These are phyloP conservation scores for Asobara japonica DNA, from an alignment of 1,140 invertebrate genomes.

Conservation along the genomic window DNA sequence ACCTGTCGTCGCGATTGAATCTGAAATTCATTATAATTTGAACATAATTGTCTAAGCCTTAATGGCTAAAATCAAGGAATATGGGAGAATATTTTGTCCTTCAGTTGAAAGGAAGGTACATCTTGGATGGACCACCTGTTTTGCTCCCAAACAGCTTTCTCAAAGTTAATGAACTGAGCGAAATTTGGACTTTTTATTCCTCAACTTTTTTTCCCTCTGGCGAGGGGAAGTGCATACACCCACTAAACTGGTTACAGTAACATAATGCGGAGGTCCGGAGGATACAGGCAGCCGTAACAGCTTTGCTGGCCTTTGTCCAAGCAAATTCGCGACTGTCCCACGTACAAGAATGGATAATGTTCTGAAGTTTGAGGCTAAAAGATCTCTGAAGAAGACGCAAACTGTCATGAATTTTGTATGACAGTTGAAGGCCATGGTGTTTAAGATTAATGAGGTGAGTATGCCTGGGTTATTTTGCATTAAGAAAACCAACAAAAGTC, in stretches of 20 bases:
- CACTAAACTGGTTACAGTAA: conserved; percentile 45
- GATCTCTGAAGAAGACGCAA: neutral
- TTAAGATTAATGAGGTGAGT: no score
- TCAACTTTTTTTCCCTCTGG: neutral
- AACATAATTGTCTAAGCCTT: no score
- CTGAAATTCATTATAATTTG: no score
- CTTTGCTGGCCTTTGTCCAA: conserved; percentile 31
- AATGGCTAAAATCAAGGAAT: no score
- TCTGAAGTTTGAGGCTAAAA: neutral
- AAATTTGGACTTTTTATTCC: neutral
- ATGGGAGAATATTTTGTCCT: no score
- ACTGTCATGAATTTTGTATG: neutral
- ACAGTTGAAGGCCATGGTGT: no score
- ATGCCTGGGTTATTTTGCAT: no score
- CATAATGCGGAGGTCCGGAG: conserved; percentile 34
- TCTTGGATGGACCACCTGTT: neutral
- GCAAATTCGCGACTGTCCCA: conserved; percentile 22
- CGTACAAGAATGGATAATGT: neutral
- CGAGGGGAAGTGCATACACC: conserved; percentile 24
- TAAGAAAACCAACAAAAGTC: neutral
- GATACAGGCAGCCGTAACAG: conserved; percentile 25
- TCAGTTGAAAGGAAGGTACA: no score
- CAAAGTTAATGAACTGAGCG: neutral
- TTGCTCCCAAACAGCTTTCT: neutral
- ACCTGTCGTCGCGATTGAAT: no score